Base-by-base conservation (phyloP, 2,113 vertebrate species). In the Ptyas mucosa region DNA sequence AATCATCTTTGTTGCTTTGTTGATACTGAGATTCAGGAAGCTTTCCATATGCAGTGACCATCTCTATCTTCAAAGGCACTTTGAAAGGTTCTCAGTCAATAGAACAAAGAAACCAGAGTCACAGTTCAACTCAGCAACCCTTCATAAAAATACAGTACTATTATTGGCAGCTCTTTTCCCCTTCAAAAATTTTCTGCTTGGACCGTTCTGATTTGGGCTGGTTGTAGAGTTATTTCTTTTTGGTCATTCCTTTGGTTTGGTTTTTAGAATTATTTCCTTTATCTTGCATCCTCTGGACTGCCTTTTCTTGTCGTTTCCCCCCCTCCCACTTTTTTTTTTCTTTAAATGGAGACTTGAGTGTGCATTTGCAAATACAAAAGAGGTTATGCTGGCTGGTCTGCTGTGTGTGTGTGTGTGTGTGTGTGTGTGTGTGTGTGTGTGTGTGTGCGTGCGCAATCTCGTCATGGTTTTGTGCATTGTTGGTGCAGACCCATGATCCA, bases 351-450 rank as follows among this genome's bases (percentile, higher is more conserved):
- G 64, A 20, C 15, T 39, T 39, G 69, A 39, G n/a, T 75, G 69
- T 75, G 14, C 64, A 75, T 75, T 69, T 69, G 29, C 64, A 69
- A 69, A 69, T 69, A n/a, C 29, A 69, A 69, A n/a, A 69, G 64
- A 69, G 5, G 0, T 34, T 34, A 75, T 34, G 29, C n/a, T 75
- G 64, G 29, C 14, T 34, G n/a, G 14, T 15, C 64, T 34, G 12
- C 5, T 5, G 5, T 6, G 29, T n/a, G 3, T 29, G 10, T 64
- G 0, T 23, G 6, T 57, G 20, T 57, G 1, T 26, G 0, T 29
- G 61, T 29, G 58, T 69, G 58, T 61, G 8, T 61, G 9, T 61
- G 12, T 6, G 29, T n/a, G 0, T 29, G 61, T 29, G 58, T 69
- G 58, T 64, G 9, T 64, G 9, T 29, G 12, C 1, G 29, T 5